A percentile compares a stretch with the other conserved stretches of the same genome.
phyloP scores from a whole-genome alignment of 2,797 vertebrate genomes.

The Emys orbicularis region DNA sequence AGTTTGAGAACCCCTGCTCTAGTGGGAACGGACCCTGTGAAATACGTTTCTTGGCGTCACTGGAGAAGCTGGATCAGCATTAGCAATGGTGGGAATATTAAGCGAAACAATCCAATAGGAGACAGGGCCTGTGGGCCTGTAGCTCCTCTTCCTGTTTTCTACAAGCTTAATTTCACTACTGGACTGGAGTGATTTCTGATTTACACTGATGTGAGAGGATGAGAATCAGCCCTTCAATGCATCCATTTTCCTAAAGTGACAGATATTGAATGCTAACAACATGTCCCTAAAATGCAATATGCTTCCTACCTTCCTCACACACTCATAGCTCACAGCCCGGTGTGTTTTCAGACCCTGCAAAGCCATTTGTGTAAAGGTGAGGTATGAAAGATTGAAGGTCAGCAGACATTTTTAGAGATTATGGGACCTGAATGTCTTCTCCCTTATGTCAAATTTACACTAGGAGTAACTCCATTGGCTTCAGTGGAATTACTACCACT shows the following conservation, averaged over 20 bases:
- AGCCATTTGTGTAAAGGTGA: neutral
- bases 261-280: neutral
- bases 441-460: conserved; percentile 32
- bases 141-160: neutral
- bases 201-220: neutral
- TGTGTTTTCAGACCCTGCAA: neutral
- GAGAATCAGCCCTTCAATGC: neutral
- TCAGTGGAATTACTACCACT: neutral
- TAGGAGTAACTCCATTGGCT: conserved; percentile 36
- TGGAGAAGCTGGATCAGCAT: neutral
- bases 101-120: neutral
- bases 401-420: conserved; percentile 53
- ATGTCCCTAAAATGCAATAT: no score
- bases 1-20: no score
- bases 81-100: neutral
- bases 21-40: neutral
- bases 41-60: neutral
- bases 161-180: neutral
- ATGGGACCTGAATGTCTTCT: neutral
- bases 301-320: no score
- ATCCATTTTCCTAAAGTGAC: neutral
- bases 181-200: neutral
- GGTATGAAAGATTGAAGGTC: conserved; percentile 26
- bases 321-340: no score
- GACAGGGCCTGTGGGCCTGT: neutral